Base-by-base conservation (phyloP, 2,888 invertebrate genomes). In the Lasioglossum zephyrum region DNA sequence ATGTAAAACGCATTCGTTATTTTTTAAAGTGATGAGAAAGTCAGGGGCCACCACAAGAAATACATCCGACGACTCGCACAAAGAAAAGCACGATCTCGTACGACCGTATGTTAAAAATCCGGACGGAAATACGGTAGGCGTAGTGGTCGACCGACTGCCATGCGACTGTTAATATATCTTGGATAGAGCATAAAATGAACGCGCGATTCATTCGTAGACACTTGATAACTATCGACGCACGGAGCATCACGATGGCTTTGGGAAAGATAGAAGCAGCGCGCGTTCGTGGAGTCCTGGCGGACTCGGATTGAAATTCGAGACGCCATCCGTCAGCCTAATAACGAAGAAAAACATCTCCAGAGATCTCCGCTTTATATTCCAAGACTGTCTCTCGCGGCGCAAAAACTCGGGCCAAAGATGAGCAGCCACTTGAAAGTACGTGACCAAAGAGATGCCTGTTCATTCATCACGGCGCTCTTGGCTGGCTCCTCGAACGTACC, bases 341-440 rank as follows among this genome's bases (percentile, higher is more conserved):
- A 72, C 79, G 79, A 72, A 74, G 73, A 73, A 39, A 22, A n/a
- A 49, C 77, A 69, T 63, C 49, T 70, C 77, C 72, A 60, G 73
- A 75, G 72, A 76, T 75, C 57, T 79, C 26, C 79, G 74, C 79
- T 85, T 85, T 79, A 74, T 85, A 75, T 85, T 85, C 85, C 73
- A 26, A 22, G 47, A 16, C 69, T 44, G 80, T 63, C 63, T 63
- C 70, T 76, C 75, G 60, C 31, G 60, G 49, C 36, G 70, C 63
- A 39, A 79, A 84, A 79, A 85, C 69, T 47, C n/a, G 57, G 53
- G 26, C 49, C 84, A 44, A 72, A 85, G 84, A 85, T 57, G 85
- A 85, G 84, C 75, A 79, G 75, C 84, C 85, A 72, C 75, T 85
- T 63, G 84, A 79, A 63, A 63, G 74, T 78, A 84, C 84, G 85